phyloP scores from a whole-genome alignment of 2,113 vertebrate species.

The Syngnathoides biaculeatus region DNA sequence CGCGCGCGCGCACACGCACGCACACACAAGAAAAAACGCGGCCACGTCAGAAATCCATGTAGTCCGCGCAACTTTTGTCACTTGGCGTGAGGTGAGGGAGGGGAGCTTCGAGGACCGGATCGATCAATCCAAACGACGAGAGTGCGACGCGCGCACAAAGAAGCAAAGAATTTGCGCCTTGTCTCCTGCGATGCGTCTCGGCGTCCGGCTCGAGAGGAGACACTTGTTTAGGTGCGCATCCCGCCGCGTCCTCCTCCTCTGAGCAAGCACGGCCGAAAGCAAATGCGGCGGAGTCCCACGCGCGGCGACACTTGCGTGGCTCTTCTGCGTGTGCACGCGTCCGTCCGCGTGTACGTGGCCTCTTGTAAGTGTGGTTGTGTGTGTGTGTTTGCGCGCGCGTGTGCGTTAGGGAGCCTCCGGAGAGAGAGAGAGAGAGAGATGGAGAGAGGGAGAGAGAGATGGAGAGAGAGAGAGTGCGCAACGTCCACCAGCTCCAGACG shows the following conservation, averaged over 20 bases:
- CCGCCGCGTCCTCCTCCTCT: constrained; percentile 62
- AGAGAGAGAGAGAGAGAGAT: no score
- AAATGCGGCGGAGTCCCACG: constrained; percentile 65
- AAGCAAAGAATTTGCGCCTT: constrained; percentile 17
- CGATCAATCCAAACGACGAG: constrained; percentile 9
- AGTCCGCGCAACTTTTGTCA: constrained; percentile 66
- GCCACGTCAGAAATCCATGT: constrained; percentile 67
- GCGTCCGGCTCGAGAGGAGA: constrained; percentile 31
- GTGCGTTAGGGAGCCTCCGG: constrained; percentile 36
- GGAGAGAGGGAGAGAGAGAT: no score
- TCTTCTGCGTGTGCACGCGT: neutral
- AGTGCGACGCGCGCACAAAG: neutral
- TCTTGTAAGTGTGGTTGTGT: neutral
- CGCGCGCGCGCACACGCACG: constrained; percentile 17
- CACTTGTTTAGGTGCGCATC: constrained; percentile 63
- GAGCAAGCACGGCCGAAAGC: constrained; percentile 34
- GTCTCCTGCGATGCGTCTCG: constrained; percentile 40
- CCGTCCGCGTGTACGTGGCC: neutral
- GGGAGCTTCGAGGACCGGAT: constrained; percentile 10
- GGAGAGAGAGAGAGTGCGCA: constrained; percentile 15
- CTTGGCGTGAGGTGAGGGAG: constrained; percentile 9
- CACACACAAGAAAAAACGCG: constrained; percentile 16
- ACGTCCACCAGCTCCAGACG: constrained; percentile 68
- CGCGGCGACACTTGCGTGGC: neutral
- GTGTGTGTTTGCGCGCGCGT: constrained; percentile 27